Percentiles rank a stretch among this genome's conserved stretches.
Conservation (phyloP, 2,888 invertebrate species). For the Meloe dianella region DNA sequence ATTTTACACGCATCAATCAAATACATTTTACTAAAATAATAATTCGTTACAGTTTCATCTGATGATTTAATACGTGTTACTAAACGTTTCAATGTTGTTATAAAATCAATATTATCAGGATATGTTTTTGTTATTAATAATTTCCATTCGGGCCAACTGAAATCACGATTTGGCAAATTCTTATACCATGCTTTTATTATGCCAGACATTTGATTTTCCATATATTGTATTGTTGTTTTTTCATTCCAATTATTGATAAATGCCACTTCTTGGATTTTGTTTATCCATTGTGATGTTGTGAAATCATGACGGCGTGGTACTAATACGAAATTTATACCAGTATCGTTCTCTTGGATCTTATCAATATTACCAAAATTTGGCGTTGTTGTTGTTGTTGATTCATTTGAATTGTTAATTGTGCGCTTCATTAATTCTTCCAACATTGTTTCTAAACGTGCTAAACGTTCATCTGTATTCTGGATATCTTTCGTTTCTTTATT, state of each 20-base stretch:
- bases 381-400: no score
- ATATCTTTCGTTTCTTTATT: background rate
- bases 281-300: conserved; percentile 48
- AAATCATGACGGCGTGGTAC: conserved; percentile 38
- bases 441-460: conserved; percentile 45
- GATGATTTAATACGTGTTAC: conserved; percentile 40
- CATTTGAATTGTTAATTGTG: background rate
- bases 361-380: background rate
- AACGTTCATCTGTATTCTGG: conserved; percentile 29
- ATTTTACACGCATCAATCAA: conserved; percentile 47
- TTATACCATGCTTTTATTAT: conserved; percentile 49
- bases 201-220: conserved; percentile 45
- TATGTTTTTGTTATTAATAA: conserved; percentile 45
- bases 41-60: conserved; percentile 45
- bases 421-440: conserved; percentile 40
- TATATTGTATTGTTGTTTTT: conserved; percentile 39
- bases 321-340: conserved; percentile 8
- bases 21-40: conserved; percentile 48
- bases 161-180: conserved; percentile 40
- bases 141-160: conserved; percentile 48
- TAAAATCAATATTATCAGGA: conserved; percentile 47
- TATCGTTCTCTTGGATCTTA: conserved; percentile 5
- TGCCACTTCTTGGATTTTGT: conserved; percentile 43
- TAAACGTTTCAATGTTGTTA: conserved; percentile 40
- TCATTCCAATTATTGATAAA: conserved; percentile 42